Base-by-base conservation (phyloP, 2,797 vertebrate genomes). In the Danio jaintianensis region DNA sequence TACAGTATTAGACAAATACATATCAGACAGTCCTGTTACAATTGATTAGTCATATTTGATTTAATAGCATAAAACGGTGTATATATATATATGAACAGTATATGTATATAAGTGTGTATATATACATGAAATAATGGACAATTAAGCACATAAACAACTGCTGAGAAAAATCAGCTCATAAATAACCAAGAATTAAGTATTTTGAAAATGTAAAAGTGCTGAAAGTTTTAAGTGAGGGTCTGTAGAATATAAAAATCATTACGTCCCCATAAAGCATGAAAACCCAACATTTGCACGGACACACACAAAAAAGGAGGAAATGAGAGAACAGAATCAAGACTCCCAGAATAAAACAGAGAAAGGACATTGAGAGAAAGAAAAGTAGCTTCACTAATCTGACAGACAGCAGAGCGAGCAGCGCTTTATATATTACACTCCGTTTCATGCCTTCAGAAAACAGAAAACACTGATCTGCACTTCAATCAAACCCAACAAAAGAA, bases 371-470 rank as follows among this genome's bases (percentile, higher is more conserved):
- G 72, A 92, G 94, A 94, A 90, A 91, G 92, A 93, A 94, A 94
- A 0, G 13, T 87, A 88, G 93, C 94, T 89, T 93, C 87, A 89
- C 68, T 82, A 90, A 85, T 68, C 85, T 88, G 86, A 4, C 67
- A 93, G 94, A 95, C 93, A 93, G 94, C 92, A 93, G 93, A 89
- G 91, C 90, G 94, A 94, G 94, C 93, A 93, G 92, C 94, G 92
- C 94, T 94, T 91, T 91, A 71, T 94, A 94, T 96, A 95, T 94
- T 95, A 95, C 93, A 95, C 94, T 92, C 92, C 92, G 95, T 95
- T 95, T 92, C 92, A 94, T 94, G 93, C 93, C 94, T 92, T 94
- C 95, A 88, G 92, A 94, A 93, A 92, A 93, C 89, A 93, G 92
- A 92, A 94, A 94, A 88, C 83, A 92, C 92, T 91, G 67, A 81